phyloP scores from a whole-genome alignment of 1,140 invertebrate genomes.

The Littorina saxatilis region DNA sequence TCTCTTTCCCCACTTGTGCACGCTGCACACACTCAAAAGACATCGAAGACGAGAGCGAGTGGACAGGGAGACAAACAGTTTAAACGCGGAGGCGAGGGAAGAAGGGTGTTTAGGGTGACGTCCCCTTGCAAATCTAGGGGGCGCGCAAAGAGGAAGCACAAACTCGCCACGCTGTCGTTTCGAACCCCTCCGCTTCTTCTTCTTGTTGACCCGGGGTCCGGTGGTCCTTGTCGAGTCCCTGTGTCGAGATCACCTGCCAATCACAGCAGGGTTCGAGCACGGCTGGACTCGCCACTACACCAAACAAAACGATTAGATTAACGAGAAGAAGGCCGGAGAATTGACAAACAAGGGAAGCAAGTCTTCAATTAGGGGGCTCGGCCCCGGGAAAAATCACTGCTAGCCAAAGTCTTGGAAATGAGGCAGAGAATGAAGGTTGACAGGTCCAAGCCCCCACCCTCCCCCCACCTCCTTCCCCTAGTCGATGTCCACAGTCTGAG shows the following conservation, averaged over 20 bases:
- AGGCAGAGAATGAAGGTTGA: constrained; percentile 25
- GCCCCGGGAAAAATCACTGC: background rate
- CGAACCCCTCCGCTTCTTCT: background rate
- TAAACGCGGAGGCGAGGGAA: background rate
- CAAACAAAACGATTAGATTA: constrained; percentile 32
- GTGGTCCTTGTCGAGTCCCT: constrained; percentile 1
- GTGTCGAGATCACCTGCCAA: constrained; percentile 29
- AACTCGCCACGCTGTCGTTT: background rate
- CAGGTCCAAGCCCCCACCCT: constrained; percentile 26
- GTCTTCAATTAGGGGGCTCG: constrained; percentile 22
- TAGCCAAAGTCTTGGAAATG: constrained; percentile 22
- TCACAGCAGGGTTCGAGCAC: background rate
- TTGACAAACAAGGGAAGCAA: constrained; percentile 38
- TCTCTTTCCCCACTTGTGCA: no score
- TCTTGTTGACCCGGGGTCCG: constrained; percentile 12
- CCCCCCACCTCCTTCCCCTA: no score
- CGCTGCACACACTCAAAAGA: no score
- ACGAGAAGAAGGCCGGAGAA: constrained; percentile 22
- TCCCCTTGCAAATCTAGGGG: background rate
- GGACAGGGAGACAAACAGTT: constrained; percentile 26
- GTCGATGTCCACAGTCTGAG: constrained; percentile 34
- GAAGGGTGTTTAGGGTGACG: background rate
- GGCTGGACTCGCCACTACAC: background rate
- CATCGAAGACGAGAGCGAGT: background rate
- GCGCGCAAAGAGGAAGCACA: background rate